phyloP scores from a whole-genome alignment of 1,140 invertebrate species.

The Psilanteris sp. region DNA sequence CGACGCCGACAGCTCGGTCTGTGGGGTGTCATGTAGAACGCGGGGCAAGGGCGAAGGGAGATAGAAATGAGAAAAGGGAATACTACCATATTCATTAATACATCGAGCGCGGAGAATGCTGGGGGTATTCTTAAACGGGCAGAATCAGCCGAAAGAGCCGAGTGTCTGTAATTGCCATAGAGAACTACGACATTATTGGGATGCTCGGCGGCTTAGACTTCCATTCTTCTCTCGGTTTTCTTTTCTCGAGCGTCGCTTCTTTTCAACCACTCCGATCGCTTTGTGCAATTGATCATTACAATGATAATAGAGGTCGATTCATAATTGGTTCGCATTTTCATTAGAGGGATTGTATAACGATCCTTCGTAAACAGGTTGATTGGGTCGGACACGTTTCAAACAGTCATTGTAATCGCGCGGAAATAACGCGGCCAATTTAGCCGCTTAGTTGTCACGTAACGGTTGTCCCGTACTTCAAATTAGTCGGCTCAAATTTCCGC shows the following conservation, averaged over 20 bases:
- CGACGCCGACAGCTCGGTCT: constrained; percentile 69
- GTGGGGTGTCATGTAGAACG: constrained; percentile 73
- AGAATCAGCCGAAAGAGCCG: constrained; percentile 44
- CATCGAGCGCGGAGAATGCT: constrained; percentile 57
- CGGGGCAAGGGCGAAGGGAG: constrained; percentile 12
- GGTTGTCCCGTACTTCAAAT: too few species aligned
- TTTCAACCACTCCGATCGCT: constrained; percentile 35
- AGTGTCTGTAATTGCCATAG: constrained; percentile 55
- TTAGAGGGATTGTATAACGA: constrained; percentile 25
- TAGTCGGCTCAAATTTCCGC: too few species aligned
- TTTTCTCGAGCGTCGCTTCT: constrained; percentile 10
- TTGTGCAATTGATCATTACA: constrained; percentile 53
- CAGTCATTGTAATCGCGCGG: constrained; percentile 3
- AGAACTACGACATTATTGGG: constrained; percentile 45
- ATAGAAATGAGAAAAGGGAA: constrained; percentile 60
- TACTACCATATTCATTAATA: constrained; percentile 72
- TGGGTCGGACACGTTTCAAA: not conserved
- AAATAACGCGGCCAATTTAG: too few species aligned
- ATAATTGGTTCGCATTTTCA: constrained; percentile 48
- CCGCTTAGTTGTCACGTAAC: too few species aligned
- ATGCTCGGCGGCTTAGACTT: constrained; percentile 7
- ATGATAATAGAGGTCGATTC: constrained; percentile 43
- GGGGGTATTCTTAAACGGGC: constrained; percentile 67
- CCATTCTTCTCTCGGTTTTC: constrained; percentile 28
- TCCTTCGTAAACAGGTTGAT: constrained; percentile 11